A percentile compares a stretch with the other conserved stretches of the same genome.
Evolutionary conservation across 2,113 vertebrate genomes (phyloP).

Genomic region (Psilopsiagon aymara): DNA sequence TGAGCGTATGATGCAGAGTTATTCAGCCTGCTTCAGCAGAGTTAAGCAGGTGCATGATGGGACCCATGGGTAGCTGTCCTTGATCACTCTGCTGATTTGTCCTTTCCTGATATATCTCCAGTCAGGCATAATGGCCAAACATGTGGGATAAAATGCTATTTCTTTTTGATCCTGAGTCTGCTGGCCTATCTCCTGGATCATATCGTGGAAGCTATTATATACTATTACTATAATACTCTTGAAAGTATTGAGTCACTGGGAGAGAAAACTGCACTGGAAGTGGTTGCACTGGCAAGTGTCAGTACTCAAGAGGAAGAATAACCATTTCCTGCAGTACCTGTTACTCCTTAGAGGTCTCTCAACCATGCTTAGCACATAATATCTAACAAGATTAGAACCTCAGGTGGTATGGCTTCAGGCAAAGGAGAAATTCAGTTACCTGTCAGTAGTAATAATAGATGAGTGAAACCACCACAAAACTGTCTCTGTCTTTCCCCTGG

Average conservation of each 20-base stretch:
- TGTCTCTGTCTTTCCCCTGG: constrained; percentile 10
- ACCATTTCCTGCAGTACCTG: neutral
- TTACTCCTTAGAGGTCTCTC: constrained; percentile 54
- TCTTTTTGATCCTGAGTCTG: neutral
- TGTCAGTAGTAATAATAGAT: constrained; percentile 61
- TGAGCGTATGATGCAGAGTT: neutral
- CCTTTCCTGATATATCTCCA: neutral
- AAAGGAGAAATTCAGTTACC: constrained; percentile 65
- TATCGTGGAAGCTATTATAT: neutral
- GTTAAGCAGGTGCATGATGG: neutral
- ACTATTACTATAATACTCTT: neutral
- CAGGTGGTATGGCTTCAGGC: constrained; percentile 63
- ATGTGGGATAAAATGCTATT: neutral
- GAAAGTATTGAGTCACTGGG: neutral
- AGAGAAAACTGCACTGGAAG: neutral
- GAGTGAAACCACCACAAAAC: constrained; percentile 29
- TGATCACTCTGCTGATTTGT: neutral
- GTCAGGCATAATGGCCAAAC: neutral
- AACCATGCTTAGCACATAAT: constrained; percentile 36
- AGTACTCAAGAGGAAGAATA: constrained; percentile 18
- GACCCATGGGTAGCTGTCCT: neutral
- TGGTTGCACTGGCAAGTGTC: neutral
- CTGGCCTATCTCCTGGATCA: neutral
- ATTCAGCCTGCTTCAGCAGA: rapidly evolving
- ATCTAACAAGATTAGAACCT: constrained; percentile 63